Base-by-base conservation (phyloP, 2,888 invertebrate species). In the Timema podura region DNA sequence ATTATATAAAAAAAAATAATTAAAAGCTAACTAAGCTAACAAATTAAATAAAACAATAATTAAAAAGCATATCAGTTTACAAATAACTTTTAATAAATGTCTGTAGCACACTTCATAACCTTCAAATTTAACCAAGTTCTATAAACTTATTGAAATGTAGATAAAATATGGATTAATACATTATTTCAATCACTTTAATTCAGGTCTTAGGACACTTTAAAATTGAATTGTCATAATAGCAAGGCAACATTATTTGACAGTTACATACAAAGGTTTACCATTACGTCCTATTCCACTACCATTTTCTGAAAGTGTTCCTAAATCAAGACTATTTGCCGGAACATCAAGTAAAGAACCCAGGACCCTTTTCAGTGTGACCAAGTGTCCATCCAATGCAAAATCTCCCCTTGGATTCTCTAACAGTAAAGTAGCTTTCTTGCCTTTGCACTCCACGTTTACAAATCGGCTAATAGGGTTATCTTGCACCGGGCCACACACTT, bases 391-490 rank as follows among this genome's bases (percentile, higher is more conserved):
- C 16, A 46, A 15, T 9, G 44, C 51, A 68, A 48, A 30, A 47
- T 65, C 15, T 45, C 69, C 69, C n/a, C 11, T 11, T 11, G 71
- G 67, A n/a, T 71, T 71, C 47, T 72, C 72, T n/a, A 72, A n/a
- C 47, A 72, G 8, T 0, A 70, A 9, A 0, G 70, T 70, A 11
- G 48, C 68, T n/a, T 82, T 81, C 73, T 82, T 83, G 7, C 82
- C 83, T 8, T 83, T 83, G 76, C 83, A 84, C n/a, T 83, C 82
- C 61, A 88, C 80, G 80, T 91, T 90, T 5, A 87, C 77, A 78
- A 89, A 89, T 75, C 85, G 87, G 76, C 89, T 88, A 77, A 82
- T 85, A 1, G 89, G 88, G 15, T 44, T 45, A 45, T 67, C 54
- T 47, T 71, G 68, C 49, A 70, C 65, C 15, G 76, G 73, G 66